Evolutionary conservation across 2,797 vertebrate genomes (phyloP).

Genomic region (Mus spretus): DNA sequence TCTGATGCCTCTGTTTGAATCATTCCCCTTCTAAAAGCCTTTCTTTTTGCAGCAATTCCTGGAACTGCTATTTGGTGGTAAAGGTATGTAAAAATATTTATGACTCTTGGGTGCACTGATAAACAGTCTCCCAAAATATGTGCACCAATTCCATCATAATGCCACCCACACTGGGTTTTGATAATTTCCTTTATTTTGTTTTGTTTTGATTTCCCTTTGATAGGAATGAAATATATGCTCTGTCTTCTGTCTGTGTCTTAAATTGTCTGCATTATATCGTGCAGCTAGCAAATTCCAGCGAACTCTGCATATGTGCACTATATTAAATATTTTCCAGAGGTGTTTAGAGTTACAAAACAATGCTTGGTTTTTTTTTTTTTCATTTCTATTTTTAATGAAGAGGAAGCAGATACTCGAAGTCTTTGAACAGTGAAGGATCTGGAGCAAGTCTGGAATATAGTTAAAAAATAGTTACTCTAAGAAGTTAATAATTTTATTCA

Average conservation of each 20-base stretch:
- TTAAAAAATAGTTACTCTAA: background rate
- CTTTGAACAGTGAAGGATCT: background rate
- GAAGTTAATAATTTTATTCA: conserved; percentile 2
- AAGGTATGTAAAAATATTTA: conserved; percentile 47
- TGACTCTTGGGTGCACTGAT: background rate
- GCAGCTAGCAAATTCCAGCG: background rate
- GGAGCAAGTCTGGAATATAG: background rate
- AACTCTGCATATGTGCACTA: background rate
- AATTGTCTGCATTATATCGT: background rate
- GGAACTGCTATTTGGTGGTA: background rate
- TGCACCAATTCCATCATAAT: background rate
- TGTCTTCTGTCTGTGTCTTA: background rate
- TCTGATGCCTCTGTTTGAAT: background rate
- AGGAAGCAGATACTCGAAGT: background rate
- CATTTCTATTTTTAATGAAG: conserved; percentile 46
- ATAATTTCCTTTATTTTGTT: conserved; percentile 48
- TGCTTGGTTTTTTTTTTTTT: background rate
- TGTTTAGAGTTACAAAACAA: background rate
- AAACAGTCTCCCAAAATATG: background rate
- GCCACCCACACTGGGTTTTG: conserved; percentile 26
- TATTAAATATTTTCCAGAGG: conserved; percentile 23
- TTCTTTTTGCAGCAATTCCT: background rate
- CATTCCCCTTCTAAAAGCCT: background rate
- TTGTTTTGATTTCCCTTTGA: conserved; percentile 44
- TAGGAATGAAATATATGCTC: background rate